Base-by-base conservation (phyloP, 2,888 invertebrate species). In the Pristionchus exspectatus region DNA sequence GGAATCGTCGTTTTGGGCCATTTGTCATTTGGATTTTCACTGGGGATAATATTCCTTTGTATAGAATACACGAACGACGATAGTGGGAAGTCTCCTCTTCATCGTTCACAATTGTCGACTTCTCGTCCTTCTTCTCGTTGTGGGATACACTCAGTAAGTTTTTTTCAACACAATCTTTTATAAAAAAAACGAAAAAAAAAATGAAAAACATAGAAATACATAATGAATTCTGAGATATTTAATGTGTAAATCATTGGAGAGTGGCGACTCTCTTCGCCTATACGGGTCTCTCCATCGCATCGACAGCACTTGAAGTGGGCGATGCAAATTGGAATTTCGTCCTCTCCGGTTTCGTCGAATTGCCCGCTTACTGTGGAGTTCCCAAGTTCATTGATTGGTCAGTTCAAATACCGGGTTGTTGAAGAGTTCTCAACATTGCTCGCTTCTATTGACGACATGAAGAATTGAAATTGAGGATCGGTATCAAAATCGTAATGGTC, bases 321-420 rank as follows among this genome's bases (percentile, higher is more conserved):
- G 74, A 88, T 88, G 54, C 87, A 38, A 88, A 88, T 33, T 72
- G 72, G 74, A 88, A 88, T 33, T 88, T 88, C 50, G 87, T 74
- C 59, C 74, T 88, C 2, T 88, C 87, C 2, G 87, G 87, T 33
- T 56, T 88, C 59, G 87, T 88, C 87, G 87, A 88, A 16, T 56
- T 88, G 21, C 87, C 87, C 7, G 87, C 87, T 0, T 88, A 88
- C 74, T 56, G 56, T 14, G 74, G 54, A 30, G 74, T 88, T 2
- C 87, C 87, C 30, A 88, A 88, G 56, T 33, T 88, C 21, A 88
- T 88, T 4, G 74, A 88, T 2, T 56, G 56, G 87, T 88, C 12
- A 88, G 87, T 27, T 21, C 44, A 27, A n/a, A 81, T 27, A 16
- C 44, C 69, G 2, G 12, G n/a, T 2, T 69, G 30, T 30, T n/a